These are phyloP conservation scores for Montifringilla adamsi DNA, from an alignment of 2,113 vertebrate species.

Conservation along the genomic window DNA sequence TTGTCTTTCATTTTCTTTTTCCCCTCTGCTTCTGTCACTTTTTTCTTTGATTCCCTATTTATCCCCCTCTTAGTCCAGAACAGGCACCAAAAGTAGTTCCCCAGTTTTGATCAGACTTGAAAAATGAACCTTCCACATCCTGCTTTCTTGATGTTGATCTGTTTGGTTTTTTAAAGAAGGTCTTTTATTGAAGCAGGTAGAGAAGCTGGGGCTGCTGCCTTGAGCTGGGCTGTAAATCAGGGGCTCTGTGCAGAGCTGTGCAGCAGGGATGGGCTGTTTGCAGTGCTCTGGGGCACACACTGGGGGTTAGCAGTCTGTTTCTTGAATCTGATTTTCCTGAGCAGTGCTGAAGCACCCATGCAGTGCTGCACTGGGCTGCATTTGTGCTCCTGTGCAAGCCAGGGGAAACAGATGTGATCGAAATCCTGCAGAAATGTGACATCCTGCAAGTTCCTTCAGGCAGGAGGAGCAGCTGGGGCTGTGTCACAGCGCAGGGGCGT, in stretches of 20 bases:
- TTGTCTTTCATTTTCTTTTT: background rate
- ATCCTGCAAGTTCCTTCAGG: background rate
- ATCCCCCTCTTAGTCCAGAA: background rate
- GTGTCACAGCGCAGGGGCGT: accelerated
- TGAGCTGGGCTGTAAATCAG: background rate
- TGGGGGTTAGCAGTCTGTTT: background rate
- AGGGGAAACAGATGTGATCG: background rate
- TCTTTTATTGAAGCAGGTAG: too few relatives aligned
- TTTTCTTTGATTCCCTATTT: background rate
- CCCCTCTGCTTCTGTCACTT: background rate
- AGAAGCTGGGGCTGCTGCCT: background rate
- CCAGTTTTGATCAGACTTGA: background rate
- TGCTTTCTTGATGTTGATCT: background rate
- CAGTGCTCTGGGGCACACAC: background rate
- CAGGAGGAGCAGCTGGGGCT: background rate
- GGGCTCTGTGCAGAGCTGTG: background rate
- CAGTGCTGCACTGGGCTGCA: accelerated
- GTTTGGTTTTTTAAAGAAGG: background rate
- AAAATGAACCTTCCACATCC: background rate
- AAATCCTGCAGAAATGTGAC: background rate
- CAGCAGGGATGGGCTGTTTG: background rate
- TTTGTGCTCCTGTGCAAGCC: background rate
- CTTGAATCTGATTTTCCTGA: background rate
- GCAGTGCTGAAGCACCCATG: background rate
- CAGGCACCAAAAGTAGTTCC: background rate